A percentile compares a stretch with the other conserved stretches of the same genome.
These are phyloP conservation scores for Muscicapa striata DNA, from an alignment of 2,797 vertebrate species.

Conservation along the genomic window DNA sequence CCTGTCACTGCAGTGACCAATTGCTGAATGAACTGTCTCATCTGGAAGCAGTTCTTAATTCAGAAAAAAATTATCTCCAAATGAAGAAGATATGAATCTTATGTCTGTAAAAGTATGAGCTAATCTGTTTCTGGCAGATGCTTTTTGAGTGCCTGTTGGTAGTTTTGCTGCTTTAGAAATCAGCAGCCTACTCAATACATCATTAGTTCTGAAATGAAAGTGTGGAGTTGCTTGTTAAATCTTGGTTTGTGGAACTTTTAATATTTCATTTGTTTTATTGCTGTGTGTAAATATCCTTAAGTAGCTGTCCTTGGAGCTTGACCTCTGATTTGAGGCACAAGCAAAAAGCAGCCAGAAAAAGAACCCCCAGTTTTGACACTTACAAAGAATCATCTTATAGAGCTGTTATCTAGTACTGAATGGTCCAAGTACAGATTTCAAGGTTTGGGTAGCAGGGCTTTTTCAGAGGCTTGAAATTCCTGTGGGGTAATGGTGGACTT, in stretches of 20 bases:
- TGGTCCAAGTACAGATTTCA: background rate
- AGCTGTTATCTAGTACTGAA: background rate
- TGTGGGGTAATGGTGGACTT: background rate
- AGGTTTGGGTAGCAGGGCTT: background rate
- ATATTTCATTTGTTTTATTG: background rate
- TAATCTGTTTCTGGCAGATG: background rate
- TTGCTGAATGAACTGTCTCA: background rate
- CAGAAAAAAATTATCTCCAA: background rate
- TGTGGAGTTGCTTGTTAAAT: background rate
- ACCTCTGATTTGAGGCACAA: background rate
- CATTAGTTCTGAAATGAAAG: background rate
- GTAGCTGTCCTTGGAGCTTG: background rate
- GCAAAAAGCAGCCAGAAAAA: background rate
- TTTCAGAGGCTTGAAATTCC: background rate
- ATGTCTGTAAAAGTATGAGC: background rate
- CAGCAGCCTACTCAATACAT: background rate
- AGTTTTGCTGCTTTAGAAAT: background rate
- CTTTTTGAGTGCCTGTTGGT: background rate
- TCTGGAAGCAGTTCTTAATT: background rate
- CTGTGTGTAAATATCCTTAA: background rate
- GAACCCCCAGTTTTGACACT: background rate
- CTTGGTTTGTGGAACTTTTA: background rate
- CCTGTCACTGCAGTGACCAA: background rate
- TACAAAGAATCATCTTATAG: background rate
- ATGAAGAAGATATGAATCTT: background rate